Evolutionary conservation across 2,113 vertebrate genomes (phyloP).

Genomic region (Illadopsis cleaveri): DNA sequence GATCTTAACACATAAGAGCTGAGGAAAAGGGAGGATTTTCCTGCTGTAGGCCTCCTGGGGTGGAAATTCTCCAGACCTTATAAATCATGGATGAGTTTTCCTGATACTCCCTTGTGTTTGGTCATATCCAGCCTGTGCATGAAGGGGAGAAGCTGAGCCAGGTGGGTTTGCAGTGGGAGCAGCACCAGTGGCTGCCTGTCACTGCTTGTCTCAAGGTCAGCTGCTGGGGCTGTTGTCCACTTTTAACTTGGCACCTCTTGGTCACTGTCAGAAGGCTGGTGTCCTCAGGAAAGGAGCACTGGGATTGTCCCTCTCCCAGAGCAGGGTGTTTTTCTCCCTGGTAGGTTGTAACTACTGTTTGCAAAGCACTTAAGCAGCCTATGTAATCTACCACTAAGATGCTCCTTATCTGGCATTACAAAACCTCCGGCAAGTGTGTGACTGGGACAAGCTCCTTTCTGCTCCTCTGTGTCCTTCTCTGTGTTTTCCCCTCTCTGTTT

Average conservation of each 20-base stretch:
- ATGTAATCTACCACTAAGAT: constrained; percentile 52
- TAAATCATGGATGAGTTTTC: not conserved
- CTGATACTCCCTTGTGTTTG: not conserved
- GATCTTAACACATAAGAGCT: not conserved
- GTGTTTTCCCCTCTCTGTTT: not conserved
- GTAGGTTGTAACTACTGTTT: constrained; percentile 53
- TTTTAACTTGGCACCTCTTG: not conserved
- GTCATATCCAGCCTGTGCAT: not conserved
- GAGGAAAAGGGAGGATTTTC: not conserved
- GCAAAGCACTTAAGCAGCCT: constrained; percentile 59
- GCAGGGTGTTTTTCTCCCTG: constrained; percentile 2
- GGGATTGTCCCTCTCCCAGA: not conserved
- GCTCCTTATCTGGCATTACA: constrained; percentile 41
- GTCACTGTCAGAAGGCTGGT: fast-evolving
- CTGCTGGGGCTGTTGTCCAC: not conserved
- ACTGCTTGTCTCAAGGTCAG: not conserved
- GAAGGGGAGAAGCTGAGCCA: fast-evolving
- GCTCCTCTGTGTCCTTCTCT: not conserved
- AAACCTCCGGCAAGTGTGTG: fast-evolving
- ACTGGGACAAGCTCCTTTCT: not conserved
- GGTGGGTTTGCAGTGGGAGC: not conserved
- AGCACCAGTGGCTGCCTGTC: not conserved
- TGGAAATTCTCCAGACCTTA: not conserved
- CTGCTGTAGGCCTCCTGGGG: not conserved
- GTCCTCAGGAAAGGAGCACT: not conserved